Evolutionary conservation across 2,797 vertebrate genomes (phyloP).

Genomic region (Tachyglossus aculeatus): DNA sequence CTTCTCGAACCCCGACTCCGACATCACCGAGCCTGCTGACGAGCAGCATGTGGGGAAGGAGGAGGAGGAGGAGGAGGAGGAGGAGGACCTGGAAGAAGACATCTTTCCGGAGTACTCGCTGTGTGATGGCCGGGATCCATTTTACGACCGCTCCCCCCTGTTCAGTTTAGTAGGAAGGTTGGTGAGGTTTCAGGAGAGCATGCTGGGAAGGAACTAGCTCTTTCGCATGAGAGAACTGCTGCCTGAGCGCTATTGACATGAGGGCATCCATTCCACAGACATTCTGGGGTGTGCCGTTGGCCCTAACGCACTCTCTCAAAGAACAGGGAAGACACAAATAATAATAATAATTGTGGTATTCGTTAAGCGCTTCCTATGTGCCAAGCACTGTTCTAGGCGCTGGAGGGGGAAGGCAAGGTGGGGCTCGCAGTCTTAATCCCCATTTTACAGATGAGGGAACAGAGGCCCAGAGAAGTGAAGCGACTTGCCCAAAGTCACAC

Average conservation of each 20-base stretch:
- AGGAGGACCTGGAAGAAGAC: conserved; percentile 84
- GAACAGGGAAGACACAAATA: too few species aligned
- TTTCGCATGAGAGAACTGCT: conserved; percentile 88
- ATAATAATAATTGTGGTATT: too few species aligned
- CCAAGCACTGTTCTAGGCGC: too few species aligned
- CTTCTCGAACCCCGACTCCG: conserved; percentile 93
- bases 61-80: conserved; percentile 85
- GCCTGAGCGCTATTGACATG: conserved; percentile 49
- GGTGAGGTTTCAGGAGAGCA: conserved; percentile 97
- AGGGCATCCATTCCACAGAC: conserved; percentile 7
- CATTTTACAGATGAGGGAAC: too few species aligned
- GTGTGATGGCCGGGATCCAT: conserved; percentile 95
- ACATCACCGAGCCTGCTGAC: conserved; percentile 94
- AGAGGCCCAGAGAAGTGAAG: too few species aligned
- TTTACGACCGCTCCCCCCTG: conserved; percentile 99
- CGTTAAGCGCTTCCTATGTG: too few species aligned
- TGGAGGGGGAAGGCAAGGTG: too few species aligned
- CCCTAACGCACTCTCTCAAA: not conserved
- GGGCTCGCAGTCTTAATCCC: too few species aligned
- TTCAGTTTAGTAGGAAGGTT: conserved; percentile 99
- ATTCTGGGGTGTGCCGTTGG: not conserved
- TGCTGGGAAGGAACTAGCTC: conserved; percentile 98
- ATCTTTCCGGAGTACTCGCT: conserved; percentile 93
- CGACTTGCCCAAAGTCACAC: too few species aligned
- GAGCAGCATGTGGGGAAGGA: conserved; percentile 88